A percentile compares a stretch with the other conserved stretches of the same genome.
Evolutionary conservation across 2,888 invertebrate species (phyloP).

Genomic region (Dolichomitus sp.): DNA sequence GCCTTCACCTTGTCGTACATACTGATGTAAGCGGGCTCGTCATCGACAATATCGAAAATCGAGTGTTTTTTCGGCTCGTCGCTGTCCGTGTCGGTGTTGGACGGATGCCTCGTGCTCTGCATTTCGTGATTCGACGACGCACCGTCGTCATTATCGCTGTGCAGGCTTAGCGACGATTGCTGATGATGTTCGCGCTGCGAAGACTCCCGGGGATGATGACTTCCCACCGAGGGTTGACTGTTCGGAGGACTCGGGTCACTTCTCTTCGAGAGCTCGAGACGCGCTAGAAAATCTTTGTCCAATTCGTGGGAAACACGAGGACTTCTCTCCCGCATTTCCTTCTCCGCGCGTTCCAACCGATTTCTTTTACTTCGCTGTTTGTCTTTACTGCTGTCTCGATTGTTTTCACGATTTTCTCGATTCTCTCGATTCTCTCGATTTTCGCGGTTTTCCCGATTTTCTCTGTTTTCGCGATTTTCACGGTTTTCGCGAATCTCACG

Average conservation of each 20-base stretch:
- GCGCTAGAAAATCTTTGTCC: slow-evolving; percentile 82
- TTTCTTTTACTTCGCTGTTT: slow-evolving; percentile 81
- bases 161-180: slow-evolving; percentile 76
- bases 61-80: slow-evolving; percentile 96
- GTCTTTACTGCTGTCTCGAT: slow-evolving; percentile 80
- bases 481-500: slow-evolving; percentile 55
- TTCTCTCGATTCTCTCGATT: slow-evolving; percentile 72
- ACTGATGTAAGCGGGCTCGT: slow-evolving; percentile 96
- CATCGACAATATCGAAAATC: slow-evolving; percentile 96
- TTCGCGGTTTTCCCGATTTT: slow-evolving; percentile 71
- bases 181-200: slow-evolving; percentile 74
- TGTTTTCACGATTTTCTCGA: slow-evolving; percentile 80
- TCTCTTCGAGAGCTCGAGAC: slow-evolving; percentile 80
- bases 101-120: slow-evolving; percentile 81
- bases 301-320: slow-evolving; percentile 82
- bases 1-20: slow-evolving; percentile 99
- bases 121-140: slow-evolving; percentile 82
- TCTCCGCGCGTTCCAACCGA: slow-evolving; percentile 74
- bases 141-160: slow-evolving; percentile 83
- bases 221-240: slow-evolving; percentile 74
- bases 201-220: slow-evolving; percentile 77
- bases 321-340: slow-evolving; percentile 82
- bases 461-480: slow-evolving; percentile 60
- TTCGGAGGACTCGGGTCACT: slow-evolving; percentile 76
- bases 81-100: slow-evolving; percentile 89